Conservation (phyloP, 2,113 vertebrate species). For the Channa maculata region DNA sequence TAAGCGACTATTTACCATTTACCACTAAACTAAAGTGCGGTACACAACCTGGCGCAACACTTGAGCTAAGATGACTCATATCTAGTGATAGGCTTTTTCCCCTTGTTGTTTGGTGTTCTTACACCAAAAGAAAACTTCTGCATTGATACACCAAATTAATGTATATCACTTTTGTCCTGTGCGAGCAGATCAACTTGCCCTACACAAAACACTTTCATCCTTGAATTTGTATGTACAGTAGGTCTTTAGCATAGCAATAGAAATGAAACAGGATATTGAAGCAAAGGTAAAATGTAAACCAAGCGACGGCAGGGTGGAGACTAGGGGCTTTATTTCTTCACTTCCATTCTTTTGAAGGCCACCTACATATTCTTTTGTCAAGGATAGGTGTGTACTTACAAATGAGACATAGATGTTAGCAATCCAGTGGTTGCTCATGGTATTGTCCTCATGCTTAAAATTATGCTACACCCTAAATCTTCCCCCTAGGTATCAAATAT, state of each 20-base stretch:
- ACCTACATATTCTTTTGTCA: slow-evolving; percentile 58
- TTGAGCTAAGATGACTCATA: too few relatives aligned
- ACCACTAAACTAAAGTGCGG: too few relatives aligned
- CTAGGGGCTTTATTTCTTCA: slow-evolving; percentile 40
- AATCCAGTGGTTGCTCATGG: slow-evolving; percentile 30
- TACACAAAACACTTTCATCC: neutral
- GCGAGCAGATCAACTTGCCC: neutral
- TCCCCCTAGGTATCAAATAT: neutral
- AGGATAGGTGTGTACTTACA: slow-evolving; percentile 55
- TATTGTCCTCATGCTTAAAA: slow-evolving; percentile 22
- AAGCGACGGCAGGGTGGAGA: slow-evolving; percentile 25
- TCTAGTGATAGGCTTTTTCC: too few relatives aligned
- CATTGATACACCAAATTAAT: too few relatives aligned
- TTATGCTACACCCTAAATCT: neutral
- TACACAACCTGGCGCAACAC: too few relatives aligned
- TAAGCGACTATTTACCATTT: too few relatives aligned
- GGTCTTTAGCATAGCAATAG: slow-evolving; percentile 22
- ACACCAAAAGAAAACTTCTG: too few relatives aligned
- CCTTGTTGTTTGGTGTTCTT: too few relatives aligned
- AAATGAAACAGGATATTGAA: slow-evolving; percentile 64
- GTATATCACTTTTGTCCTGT: neutral
- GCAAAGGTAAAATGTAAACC: slow-evolving; percentile 59
- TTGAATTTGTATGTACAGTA: slow-evolving; percentile 10
- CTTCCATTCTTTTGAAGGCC: slow-evolving; percentile 48
- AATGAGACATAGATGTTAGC: slow-evolving; percentile 53